Base-by-base conservation (phyloP, 2,113 vertebrate genomes). In the Gobius niger region DNA sequence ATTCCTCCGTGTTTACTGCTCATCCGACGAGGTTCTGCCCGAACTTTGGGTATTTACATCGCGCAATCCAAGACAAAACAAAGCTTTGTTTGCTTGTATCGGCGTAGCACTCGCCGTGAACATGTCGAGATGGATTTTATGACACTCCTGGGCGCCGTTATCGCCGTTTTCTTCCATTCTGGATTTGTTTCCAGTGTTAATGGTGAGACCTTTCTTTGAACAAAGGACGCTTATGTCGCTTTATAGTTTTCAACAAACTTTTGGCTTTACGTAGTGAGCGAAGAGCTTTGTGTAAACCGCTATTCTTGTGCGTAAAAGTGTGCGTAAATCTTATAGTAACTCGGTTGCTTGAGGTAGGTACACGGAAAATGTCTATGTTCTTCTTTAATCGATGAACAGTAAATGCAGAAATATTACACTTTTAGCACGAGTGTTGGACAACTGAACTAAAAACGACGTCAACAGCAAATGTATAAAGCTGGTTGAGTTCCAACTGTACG, bases 121-220 rank as follows among this genome's bases (percentile, higher is more conserved):
- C 86, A 90, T 92, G 91, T 85, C 82, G 88, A 93, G 59, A 94
- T 94, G 93, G 91, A 93, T 85, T 81, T 91, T 19, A 82, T 93
- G 80, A 92, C 64, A 78, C 74, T 93, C 57, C 82, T 93, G 67
- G 91, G 90, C 78, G 75, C 91, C 0, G 82, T 92, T 47, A 75
- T 93, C 80, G 86, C 90, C 52, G 75, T 94, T 15, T 83, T 88
- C 41, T 87, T 88, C 72, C 86, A 89, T 77, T 83, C 87, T 13
- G 83, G 88, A 83, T 87, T 78, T 71, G 74, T 85, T 51, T 87
- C 88, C 0, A 89, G 88, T 78, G 57, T 84, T 62, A 80, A 83
- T 76, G 92, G 93, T 94, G 84, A 92, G 92, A 78, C 24, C 40
- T 50, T 44, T 60, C 16, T 65, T 42, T 47, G 67, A 53, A 46